A percentile compares a stretch with the other conserved stretches of the same genome.
These are phyloP conservation scores for Oryzias sinensis DNA, from an alignment of 2,797 vertebrate species.

Conservation along the genomic window DNA sequence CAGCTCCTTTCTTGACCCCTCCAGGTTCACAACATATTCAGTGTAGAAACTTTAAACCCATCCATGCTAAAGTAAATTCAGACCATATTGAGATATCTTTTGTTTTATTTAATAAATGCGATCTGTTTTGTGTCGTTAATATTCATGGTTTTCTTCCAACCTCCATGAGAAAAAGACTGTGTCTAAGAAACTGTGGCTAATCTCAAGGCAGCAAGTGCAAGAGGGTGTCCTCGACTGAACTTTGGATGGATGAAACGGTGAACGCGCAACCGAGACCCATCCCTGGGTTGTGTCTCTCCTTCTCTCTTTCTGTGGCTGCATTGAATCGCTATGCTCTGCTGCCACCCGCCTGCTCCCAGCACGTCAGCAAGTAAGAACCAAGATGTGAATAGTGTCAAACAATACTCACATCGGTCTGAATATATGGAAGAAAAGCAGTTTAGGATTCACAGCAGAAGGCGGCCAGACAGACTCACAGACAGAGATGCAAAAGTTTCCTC, in stretches of 20 bases:
- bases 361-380: conserved; percentile 63
- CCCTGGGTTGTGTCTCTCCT: conserved; percentile 34
- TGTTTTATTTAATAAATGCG: conserved; percentile 14
- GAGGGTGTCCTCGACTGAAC: conserved; percentile 69
- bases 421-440: conserved; percentile 55
- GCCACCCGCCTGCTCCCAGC: conserved; percentile 62
- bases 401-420: conserved; percentile 51
- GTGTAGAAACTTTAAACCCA: not conserved
- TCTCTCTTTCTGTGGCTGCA: conserved; percentile 23
- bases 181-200: conserved; percentile 53
- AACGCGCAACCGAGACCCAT: conserved; percentile 59
- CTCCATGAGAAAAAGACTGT: conserved; percentile 35
- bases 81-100: not conserved
- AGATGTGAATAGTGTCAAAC: conserved; percentile 50
- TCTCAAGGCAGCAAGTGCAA: conserved; percentile 61
- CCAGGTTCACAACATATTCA: conserved; percentile 18
- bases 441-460: conserved; percentile 39
- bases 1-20: conserved; percentile 28
- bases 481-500: not conserved
- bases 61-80: not conserved
- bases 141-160: conserved; percentile 27
- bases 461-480: conserved; percentile 12
- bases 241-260: conserved; percentile 56
- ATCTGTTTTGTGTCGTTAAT: conserved; percentile 31
- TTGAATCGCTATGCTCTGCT: conserved; percentile 54